Evolutionary conservation across 2,888 invertebrate species (phyloP).

Genomic region (Trachelus troglodyta): DNA sequence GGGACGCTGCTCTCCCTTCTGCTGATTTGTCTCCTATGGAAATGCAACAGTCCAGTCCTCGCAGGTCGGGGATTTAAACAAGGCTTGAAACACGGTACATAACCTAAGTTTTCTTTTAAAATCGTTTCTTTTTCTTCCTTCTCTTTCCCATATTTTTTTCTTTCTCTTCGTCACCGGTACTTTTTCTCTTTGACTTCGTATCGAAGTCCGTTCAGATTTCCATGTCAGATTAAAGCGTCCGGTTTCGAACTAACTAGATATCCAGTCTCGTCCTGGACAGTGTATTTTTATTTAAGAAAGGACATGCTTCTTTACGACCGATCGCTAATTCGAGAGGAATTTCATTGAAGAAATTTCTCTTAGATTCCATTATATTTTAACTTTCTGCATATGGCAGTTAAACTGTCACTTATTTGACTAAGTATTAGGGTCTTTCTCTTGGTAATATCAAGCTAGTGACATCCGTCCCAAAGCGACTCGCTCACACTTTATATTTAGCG

Average conservation of each 20-base stretch:
- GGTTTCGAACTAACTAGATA: neutral
- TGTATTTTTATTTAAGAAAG: neutral
- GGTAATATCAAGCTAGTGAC: neutral
- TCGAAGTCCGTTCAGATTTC: neutral
- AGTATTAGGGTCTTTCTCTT: neutral
- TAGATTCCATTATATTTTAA: neutral
- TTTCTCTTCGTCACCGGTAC: neutral
- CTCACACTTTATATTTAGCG: slow-evolving; percentile 62
- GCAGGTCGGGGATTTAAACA: slow-evolving; percentile 49
- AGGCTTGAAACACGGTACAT: slow-evolving; percentile 40
- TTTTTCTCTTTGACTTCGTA: neutral
- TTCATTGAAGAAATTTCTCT: neutral
- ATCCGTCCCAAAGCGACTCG: neutral
- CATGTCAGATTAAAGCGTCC: neutral
- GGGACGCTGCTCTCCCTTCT: slow-evolving; percentile 21
- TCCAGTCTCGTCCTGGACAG: neutral
- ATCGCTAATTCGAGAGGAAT: neutral
- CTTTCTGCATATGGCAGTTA: neutral
- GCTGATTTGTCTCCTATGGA: slow-evolving; percentile 32
- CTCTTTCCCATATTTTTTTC: neutral
- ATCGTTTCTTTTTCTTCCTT: neutral
- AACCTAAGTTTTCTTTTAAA: neutral
- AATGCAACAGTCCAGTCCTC: neutral
- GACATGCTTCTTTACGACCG: neutral
- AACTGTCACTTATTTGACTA: neutral